These are phyloP conservation scores for Tympanuchus pallidicinctus DNA, from an alignment of 2,113 vertebrate genomes.

Conservation along the genomic window DNA sequence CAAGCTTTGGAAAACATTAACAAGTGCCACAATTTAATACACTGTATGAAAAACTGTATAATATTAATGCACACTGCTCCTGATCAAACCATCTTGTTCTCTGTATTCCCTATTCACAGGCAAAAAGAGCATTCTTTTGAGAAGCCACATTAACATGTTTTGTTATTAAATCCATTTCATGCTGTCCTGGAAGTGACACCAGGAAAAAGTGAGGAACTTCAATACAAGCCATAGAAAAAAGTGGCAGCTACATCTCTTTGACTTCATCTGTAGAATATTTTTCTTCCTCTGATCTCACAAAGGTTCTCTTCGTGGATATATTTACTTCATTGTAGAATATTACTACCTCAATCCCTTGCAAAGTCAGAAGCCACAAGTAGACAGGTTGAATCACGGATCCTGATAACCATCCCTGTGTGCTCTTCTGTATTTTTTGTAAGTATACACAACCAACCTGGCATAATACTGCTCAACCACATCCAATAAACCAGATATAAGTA, in stretches of 20 bases:
- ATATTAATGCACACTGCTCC: neutral
- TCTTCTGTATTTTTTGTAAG: neutral
- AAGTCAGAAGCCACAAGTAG: neutral
- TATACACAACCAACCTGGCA: accelerated
- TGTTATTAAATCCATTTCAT: accelerated
- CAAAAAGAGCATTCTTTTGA: neutral
- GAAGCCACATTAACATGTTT: neutral
- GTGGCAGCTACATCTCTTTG: accelerated
- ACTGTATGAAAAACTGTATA: accelerated
- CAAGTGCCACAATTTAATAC: neutral
- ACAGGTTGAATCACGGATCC: accelerated
- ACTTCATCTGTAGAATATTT: neutral
- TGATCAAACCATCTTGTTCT: neutral
- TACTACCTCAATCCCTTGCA: neutral
- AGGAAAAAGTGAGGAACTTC: neutral
- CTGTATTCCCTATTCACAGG: neutral
- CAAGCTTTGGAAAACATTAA: neutral
- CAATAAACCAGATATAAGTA: neutral
- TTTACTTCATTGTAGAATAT: neutral
- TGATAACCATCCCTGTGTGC: neutral
- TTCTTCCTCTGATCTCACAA: neutral
- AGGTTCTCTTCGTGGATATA: neutral
- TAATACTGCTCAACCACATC: neutral
- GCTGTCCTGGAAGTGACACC: neutral
- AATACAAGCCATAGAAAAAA: accelerated